Base-by-base conservation (phyloP, 1,140 invertebrate genomes). In the Dinoponera quadriceps region DNA sequence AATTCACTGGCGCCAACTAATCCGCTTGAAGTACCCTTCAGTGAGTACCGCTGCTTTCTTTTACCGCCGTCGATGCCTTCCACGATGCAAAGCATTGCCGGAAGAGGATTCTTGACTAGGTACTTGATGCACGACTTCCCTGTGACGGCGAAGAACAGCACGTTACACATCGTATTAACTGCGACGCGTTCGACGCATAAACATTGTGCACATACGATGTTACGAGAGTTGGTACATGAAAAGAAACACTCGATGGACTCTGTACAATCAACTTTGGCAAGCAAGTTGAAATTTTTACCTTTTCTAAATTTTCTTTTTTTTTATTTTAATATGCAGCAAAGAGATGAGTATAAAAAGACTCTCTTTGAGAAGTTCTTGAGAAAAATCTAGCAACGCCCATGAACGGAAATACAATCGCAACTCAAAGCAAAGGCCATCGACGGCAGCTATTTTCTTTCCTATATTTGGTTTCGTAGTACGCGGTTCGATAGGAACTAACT, bases 71-170 rank as follows among this genome's bases (percentile, higher is more conserved):
- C 62, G 74, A 75, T 88, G 73, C 62, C 68, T 87, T 84, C 51
- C 82, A 54, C 85, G 85, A 91, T 81, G 82, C 68, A 80, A 65
- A 87, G 84, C 89, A 86, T 85, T 85, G 73, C 91, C 91, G 90
- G 91, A 91, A 92, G 89, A 82, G 83, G 74, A 71, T 90, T 87
- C 91, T 92, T 85, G 90, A 91, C 86, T 78, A 62, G 73, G 84
- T 59, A 91, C 88, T 89, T 77, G 81, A 27, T 63, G 60, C 63
- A 73, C 66, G 48, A 83, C 74, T 87, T 91, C 75, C 85, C 81
- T 86, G 49, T 78, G 60, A 82, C 60, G 49, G 27, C 59, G 54
- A 55, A 74, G 80, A 85, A 85, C 72, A 54, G 71, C 78, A 71
- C 51, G 63, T 85, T 71, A 65, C 65, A 29, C n/a, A 62, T 49